These are phyloP conservation scores for Aphis gossypii DNA, from an alignment of 1,140 invertebrate species.

Conservation along the genomic window DNA sequence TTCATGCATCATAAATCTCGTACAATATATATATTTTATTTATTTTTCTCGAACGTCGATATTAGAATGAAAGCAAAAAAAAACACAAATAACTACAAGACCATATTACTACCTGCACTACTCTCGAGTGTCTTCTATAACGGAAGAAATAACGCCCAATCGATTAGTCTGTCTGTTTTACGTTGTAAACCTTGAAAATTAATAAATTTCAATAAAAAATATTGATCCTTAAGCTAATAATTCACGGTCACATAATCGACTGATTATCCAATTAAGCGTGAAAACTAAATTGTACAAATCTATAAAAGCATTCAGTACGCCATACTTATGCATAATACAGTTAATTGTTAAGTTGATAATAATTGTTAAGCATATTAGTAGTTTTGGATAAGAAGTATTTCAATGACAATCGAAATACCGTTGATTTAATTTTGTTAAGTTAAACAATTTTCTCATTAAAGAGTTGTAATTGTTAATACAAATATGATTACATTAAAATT, in stretches of 20 bases:
- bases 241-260: background rate
- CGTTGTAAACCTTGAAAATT: background rate
- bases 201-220: background rate
- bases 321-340: background rate
- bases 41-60: background rate
- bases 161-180: background rate
- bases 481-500: no score
- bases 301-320: background rate
- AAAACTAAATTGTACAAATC: background rate
- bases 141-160: background rate
- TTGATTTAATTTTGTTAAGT: background rate
- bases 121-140: background rate
- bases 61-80: background rate
- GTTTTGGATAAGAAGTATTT: background rate
- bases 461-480: no score
- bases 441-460: no score
- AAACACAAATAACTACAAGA: background rate
- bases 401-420: background rate
- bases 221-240: background rate
- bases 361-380: no score
- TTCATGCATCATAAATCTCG: constrained; percentile 38
- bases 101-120: background rate
- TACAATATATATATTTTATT: constrained; percentile 1
- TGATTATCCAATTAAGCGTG: background rate
- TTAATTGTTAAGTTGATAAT: background rate